phyloP scores from a whole-genome alignment of 2,113 vertebrate genomes.

The Mungos mungo region DNA sequence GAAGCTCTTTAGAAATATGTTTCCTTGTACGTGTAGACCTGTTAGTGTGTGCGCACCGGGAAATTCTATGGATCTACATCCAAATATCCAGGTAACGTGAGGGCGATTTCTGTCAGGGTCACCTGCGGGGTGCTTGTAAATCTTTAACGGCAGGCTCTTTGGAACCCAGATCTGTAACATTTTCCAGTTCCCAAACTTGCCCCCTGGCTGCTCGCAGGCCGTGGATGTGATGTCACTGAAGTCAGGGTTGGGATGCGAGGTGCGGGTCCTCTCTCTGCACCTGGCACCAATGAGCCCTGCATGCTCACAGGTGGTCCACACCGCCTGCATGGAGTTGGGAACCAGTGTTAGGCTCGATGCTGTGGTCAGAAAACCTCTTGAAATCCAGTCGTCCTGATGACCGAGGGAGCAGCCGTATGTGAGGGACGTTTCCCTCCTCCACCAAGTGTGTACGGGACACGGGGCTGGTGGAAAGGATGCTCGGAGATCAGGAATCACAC shows the following conservation, averaged over 20 bases:
- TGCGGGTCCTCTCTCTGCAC: fast-evolving
- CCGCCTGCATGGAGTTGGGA: fast-evolving
- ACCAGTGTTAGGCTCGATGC: not conserved
- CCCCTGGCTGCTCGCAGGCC: fast-evolving
- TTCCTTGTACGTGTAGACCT: not conserved
- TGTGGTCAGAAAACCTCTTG: not conserved
- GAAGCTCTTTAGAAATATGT: not conserved
- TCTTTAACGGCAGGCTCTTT: not conserved
- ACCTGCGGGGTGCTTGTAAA: not conserved
- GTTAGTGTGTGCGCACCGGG: not conserved
- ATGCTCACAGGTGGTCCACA: fast-evolving
- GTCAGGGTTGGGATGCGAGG: fast-evolving
- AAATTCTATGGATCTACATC: not conserved
- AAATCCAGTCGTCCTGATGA: not conserved
- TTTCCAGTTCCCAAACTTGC: not conserved
- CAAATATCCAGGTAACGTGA: not conserved
- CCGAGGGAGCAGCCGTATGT: too few species aligned
- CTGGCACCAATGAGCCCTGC: fast-evolving
- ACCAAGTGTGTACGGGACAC: fast-evolving
- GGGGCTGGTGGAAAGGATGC: not conserved
- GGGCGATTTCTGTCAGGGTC: not conserved
- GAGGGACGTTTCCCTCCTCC: not conserved
- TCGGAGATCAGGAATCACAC: not conserved
- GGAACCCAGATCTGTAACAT: not conserved
- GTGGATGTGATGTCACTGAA: not conserved